Evolutionary conservation across 1,140 invertebrate species (phyloP), one percentile per base, ranked within the genome.

Genomic region (Euura saliciscinereae): DNA sequence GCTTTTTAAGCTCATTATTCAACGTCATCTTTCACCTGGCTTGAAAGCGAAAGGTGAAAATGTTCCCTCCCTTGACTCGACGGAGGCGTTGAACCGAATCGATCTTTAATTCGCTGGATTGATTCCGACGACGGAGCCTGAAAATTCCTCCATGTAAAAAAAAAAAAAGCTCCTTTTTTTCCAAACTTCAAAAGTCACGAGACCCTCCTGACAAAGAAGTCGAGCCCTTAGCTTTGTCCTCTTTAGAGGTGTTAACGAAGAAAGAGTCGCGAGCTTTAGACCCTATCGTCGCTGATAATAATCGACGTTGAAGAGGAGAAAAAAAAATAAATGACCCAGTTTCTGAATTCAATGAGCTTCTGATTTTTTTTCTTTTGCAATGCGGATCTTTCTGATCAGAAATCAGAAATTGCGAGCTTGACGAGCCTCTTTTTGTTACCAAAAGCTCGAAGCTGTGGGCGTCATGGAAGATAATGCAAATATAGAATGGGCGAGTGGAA

Each of bases 391-490:
- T 45, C 68, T 79, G 76, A 79, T 79, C 73, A 78, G 75, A 79
- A 79, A 79, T 79, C 76, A 78, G 72, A 76, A 71, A 46, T 79
- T 78, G 76, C 74, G 75, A 77, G 69, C 69, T 71, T 72, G 75
- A 79, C 73, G 72, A 77, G 72, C 72, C 78, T 75, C 75, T 74
- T 70, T 69, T 73, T 78, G 73, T 74, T 28, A 28, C 28, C 28
- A 28, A 28, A 28, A 28, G 28, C 28, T 28, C 28, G 28, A 1
- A 28, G 28, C 28, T 28, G 8, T 8, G 51, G 2, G 51, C 13
- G 13, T 59, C 10, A 59, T 8, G 51, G 13, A 59, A 59, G 51
- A n/a, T n/a, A n/a, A 59, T 59, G 51, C 51, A n/a, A 59, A 59
- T 59, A 59, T 8, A n/a, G 51, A 59, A 59, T 59, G 28, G 28